Base-by-base conservation (phyloP, 2,113 vertebrate species). In the Chaenocephalus aceratus region DNA sequence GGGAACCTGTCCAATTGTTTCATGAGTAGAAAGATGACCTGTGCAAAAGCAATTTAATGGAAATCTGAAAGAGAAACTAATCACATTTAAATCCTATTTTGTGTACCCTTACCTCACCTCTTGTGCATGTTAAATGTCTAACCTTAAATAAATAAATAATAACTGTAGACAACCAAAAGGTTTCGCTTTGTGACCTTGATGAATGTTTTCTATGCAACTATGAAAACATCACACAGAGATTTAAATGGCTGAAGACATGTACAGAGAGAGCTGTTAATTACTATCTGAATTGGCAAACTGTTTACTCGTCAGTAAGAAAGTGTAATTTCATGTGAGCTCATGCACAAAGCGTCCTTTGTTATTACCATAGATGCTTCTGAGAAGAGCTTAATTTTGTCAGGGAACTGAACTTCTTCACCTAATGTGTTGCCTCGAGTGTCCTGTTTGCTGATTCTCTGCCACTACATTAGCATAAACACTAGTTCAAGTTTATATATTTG, bases 121-220 rank as follows among this genome's bases (percentile, higher is more conserved):
- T 30, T 30, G 30, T 30, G 30, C 48, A 52, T 79, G 51, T 51
- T 64, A 30, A 78, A 54, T 18, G 44, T 34, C 71, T 79, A 72
- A 66, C 62, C 62, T 75, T 36, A 36, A 36, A 41, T 41, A 41
- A 30, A 48, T 46, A 41, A 78, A 81, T 13, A 49, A n/a, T 60
- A 41, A 41, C 36, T 41, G 36, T 41, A 41, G 36, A 1, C 6
- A 41, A 82, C 41, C 16, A 65, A 23, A 48, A 23, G 53, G 59
- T 69, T 81, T 64, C 3, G 53, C 82, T 84, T 83, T 73, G 75
- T 34, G 71, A 65, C 16, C 44, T 56, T 86, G 66, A 88, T 83
- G 21, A 75, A 57, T 72, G 48, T 63, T 75, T 83, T 80, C 45
- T n/a, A 52, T 48, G 48, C 23, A 44, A 49, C 84, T 59, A 75